Evolutionary conservation across 1,140 invertebrate species (phyloP).

Genomic region (Rhopalosiphum maidis): DNA sequence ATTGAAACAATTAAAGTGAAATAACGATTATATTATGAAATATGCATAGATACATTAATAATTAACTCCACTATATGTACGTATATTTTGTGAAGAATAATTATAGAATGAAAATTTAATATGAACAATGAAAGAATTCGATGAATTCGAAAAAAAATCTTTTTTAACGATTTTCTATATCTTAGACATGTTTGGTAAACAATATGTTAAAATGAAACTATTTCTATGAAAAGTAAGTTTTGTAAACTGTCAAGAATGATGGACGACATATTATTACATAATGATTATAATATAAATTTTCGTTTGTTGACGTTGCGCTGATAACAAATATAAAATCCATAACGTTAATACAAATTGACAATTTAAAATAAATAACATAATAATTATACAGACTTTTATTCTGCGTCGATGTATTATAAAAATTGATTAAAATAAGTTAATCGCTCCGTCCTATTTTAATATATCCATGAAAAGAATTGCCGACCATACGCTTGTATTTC

Average conservation of each 20-base stretch:
- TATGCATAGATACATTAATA: neutral
- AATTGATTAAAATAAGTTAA: conserved; percentile 2
- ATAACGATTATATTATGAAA: neutral
- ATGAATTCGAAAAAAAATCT: neutral
- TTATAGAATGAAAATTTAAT: too few species aligned
- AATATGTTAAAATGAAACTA: neutral
- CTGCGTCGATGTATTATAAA: neutral
- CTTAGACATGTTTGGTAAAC: neutral
- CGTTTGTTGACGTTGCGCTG: neutral
- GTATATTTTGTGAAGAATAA: neutral
- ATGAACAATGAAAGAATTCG: neutral
- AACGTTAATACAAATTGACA: neutral
- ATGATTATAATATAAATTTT: neutral
- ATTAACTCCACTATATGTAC: neutral
- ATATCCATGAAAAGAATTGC: neutral
- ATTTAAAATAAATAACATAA: neutral
- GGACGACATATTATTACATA: neutral
- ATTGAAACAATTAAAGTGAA: neutral
- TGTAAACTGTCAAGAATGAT: neutral
- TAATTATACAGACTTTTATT: neutral
- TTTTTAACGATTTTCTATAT: neutral
- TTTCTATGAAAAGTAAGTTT: neutral
- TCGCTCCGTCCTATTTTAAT: neutral
- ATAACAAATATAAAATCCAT: neutral
- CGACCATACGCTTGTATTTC: neutral